A percentile compares a stretch with the other conserved stretches of the same genome.
Evolutionary conservation across 2,888 invertebrate genomes (phyloP).

Genomic region (Acanthosepion lycidas): DNA sequence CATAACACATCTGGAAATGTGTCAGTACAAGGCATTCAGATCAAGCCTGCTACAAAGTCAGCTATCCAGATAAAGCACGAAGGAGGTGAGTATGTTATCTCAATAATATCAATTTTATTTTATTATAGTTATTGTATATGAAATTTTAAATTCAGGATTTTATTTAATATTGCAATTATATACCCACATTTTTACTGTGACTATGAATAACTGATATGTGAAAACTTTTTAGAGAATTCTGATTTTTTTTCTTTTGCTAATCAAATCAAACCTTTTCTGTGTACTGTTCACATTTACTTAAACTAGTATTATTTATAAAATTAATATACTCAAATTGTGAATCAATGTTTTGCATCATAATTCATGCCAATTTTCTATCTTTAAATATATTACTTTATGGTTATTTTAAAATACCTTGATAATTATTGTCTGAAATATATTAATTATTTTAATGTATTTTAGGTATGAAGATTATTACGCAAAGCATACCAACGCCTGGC

Average conservation of each 20-base stretch:
- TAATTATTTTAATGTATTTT: not conserved
- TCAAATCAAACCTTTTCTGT: no score
- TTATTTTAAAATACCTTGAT: not conserved
- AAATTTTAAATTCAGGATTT: no score
- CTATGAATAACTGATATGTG: no score
- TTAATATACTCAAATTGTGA: no score
- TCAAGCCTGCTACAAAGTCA: conserved; percentile 63
- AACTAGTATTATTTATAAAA: no score
- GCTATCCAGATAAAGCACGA: conserved; percentile 73
- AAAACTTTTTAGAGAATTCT: no score
- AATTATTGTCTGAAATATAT: not conserved
- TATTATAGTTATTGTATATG: no score
- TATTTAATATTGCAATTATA: no score
- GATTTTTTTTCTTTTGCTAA: no score
- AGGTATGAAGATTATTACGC: conserved; percentile 73
- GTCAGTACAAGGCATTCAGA: conserved; percentile 61
- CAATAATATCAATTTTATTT: not conserved
- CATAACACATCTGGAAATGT: conserved; percentile 61
- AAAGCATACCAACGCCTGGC: conserved; percentile 59
- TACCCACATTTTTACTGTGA: no score
- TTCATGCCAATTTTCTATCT: not conserved
- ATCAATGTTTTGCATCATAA: no score
- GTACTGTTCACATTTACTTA: no score
- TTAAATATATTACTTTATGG: not conserved
- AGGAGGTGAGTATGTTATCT: conserved; percentile 61